A percentile compares a stretch with the other conserved stretches of the same genome.
These are phyloP conservation scores for Cyclargus thomasi DNA, from an alignment of 1,140 invertebrate species.

Conservation along the genomic window DNA sequence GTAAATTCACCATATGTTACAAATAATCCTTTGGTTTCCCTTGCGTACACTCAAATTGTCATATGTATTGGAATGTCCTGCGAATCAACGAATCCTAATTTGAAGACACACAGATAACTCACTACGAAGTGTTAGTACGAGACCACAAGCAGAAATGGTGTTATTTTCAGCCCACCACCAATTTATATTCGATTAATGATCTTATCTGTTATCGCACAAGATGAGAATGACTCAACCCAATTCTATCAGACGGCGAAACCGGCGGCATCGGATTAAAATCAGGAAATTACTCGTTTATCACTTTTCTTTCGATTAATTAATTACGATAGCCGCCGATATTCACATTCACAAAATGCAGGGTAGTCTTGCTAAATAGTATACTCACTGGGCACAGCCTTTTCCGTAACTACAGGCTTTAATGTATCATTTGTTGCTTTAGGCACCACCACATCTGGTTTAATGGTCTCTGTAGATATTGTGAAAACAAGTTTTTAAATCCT, in stretches of 20 bases:
- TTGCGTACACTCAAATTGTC: slow-evolving; percentile 47
- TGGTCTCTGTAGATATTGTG: slow-evolving; percentile 68
- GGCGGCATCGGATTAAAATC: slow-evolving; percentile 12
- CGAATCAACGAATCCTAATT: slow-evolving; percentile 69
- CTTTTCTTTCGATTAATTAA: slow-evolving; percentile 28
- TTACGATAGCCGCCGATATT: slow-evolving; percentile 47
- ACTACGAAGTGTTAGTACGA: slow-evolving; percentile 40
- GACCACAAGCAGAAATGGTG: slow-evolving; percentile 37
- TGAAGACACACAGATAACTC: slow-evolving; percentile 72
- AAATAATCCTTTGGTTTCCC: slow-evolving; percentile 44
- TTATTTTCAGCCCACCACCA: slow-evolving; percentile 26
- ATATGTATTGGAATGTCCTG: slow-evolving; percentile 66
- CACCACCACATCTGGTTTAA: slow-evolving; percentile 64
- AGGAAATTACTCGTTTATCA: not conserved
- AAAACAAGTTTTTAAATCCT: slow-evolving; percentile 51
- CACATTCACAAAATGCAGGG: slow-evolving; percentile 33
- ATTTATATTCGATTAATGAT: slow-evolving; percentile 19
- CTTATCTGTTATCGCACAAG: slow-evolving; percentile 39
- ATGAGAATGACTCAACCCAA: slow-evolving; percentile 39
- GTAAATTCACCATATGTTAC: slow-evolving; percentile 67
- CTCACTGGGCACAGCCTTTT: slow-evolving; percentile 66
- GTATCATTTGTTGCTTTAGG: slow-evolving; percentile 58
- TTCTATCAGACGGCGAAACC: slow-evolving; percentile 30
- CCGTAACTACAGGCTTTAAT: slow-evolving; percentile 53
- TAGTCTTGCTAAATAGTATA: slow-evolving; percentile 42